Conservation (phyloP, 35 echinoderm and acorn worm genomes). For the Heliocidaris erythrogramma region DNA sequence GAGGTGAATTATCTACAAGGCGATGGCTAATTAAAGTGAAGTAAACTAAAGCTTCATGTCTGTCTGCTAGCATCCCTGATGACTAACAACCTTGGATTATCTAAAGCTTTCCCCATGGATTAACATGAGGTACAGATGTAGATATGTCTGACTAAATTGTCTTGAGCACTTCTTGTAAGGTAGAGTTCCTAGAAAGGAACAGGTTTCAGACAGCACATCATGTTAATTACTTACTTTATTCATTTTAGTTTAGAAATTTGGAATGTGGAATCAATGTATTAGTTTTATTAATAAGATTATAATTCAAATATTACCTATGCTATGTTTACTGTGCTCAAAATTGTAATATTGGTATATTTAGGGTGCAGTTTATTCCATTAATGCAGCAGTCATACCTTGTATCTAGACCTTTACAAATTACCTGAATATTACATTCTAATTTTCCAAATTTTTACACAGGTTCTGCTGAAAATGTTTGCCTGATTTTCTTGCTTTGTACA, state of each 20-base stretch:
- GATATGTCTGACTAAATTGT: not conserved
- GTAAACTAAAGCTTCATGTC: not conserved
- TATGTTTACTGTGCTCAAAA: no score
- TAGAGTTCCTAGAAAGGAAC: not conserved
- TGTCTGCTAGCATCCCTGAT: not conserved
- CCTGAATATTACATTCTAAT: no score
- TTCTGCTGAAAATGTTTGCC: no score
- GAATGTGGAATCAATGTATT: no score
- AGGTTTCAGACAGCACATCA: no score
- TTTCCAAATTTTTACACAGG: no score
- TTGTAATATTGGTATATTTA: not conserved
- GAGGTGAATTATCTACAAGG: not conserved
- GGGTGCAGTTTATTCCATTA: not conserved
- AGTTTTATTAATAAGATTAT: no score
- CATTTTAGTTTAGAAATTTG: no score
- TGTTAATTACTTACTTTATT: no score
- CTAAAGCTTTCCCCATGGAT: not conserved
- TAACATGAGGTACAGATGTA: not conserved
- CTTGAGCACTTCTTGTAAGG: not conserved
- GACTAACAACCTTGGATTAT: constrained; percentile 17
- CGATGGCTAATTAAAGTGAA: not conserved
- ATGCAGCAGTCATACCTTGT: not conserved
- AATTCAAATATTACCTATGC: no score
- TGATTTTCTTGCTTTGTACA: no score
- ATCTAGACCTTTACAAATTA: no score